Evolutionary conservation across 1,140 invertebrate genomes (phyloP), one percentile per base, ranked within the genome.

Genomic region (Calephelis virginiensis): DNA sequence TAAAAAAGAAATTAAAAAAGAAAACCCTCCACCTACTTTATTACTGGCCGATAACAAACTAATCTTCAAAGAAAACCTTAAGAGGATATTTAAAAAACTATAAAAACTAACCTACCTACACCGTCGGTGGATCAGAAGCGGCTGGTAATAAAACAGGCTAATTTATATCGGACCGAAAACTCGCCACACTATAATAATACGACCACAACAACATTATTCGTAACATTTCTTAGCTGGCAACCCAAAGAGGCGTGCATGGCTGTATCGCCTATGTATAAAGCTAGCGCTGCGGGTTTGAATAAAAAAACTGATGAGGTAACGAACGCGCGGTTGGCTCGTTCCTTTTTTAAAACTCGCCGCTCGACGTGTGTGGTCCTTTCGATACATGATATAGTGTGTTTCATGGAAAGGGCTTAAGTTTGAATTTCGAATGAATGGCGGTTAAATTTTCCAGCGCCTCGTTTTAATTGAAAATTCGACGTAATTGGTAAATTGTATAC

Each of bases 251-350:
- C 74, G 72, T 78, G 71, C 74, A 53, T 50, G 63, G 63, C 61
- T 62, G 53, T 59, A 59, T 59, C 17, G 61, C 63, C 74, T 83
- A 81, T 81, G 76, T 83, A 83, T 81, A 81, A 71, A 75, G 70
- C 77, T 80, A 78, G 75, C 74, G 53, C 53, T 59, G 53, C 77
- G 68, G 75, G 73, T 72, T 74, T 75, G 63, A 76, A 79, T 83
- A 85, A 85, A 85, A 80, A 82, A 85, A 73, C 76, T 78, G 75
- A 78, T 83, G 81, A 85, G 83, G 83, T 83, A 85, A 83, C 83
- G 83, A 85, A 85, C 80, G 83, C 82, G 81, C 83, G 81, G 80
- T 84, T 81, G 76, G 75, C 71, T 76, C 79, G 80, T 86, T 86
- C 83, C 78, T 86, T 86, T 86, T 86, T 86, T 81, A 85, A 86